Conservation (phyloP, 2,113 vertebrate genomes). For the Archocentrus centrarchus region DNA sequence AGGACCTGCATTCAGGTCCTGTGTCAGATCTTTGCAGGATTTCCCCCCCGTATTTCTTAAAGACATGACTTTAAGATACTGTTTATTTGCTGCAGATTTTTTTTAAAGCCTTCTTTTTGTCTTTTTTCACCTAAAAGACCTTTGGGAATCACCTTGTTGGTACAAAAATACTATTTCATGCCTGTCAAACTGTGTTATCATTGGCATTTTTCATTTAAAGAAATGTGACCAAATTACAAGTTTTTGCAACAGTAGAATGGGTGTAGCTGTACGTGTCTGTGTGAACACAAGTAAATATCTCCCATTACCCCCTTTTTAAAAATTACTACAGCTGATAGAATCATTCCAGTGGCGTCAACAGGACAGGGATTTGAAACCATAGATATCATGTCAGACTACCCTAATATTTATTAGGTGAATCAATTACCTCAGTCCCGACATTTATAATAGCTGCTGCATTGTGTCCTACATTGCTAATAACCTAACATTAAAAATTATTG, state of each 20-base stretch:
- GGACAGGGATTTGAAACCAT: background rate
- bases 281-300: background rate
- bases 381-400: background rate
- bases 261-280: background rate
- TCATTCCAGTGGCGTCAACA: background rate
- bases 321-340: background rate
- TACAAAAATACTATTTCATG: too few relatives aligned
- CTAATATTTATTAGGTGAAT: conserved; percentile 3
- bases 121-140: background rate
- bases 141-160: background rate
- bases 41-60: too few relatives aligned
- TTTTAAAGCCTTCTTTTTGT: too few relatives aligned
- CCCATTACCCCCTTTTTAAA: background rate
- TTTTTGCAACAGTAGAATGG: background rate
- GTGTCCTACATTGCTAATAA: background rate
- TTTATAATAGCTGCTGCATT: conserved; percentile 27
- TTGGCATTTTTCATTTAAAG: background rate
- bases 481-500: conserved; percentile 9
- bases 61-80: too few relatives aligned
- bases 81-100: too few relatives aligned
- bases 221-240: background rate
- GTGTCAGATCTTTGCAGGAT: too few relatives aligned
- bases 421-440: conserved; percentile 24
- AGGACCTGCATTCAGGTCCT: too few relatives aligned
- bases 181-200: background rate